Evolutionary conservation across 2,888 invertebrate species (phyloP), one percentile per base, ranked within the genome.

Genomic region (Eueremaeus valkanovi): DNA sequence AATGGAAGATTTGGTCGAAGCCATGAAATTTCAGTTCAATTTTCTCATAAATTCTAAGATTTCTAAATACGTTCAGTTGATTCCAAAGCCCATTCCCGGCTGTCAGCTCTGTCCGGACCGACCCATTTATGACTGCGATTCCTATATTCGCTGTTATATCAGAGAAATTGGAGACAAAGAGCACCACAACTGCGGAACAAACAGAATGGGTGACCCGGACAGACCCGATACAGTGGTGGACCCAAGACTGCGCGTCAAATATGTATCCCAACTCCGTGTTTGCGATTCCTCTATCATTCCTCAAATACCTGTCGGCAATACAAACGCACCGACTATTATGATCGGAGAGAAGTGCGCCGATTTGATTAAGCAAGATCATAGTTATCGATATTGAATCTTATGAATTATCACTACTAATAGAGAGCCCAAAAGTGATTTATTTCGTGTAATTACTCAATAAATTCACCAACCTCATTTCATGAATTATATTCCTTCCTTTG

Each of bases 111-210:
- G 66, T 31, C 1, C 1, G 18, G 40, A 66, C 11, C 8, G 36
- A 40, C 66, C 66, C 40, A n/a, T 66, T 8, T 40, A n/a, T 36
- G 21, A 36, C 29, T 66, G 66, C 24, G 66, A 66, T 40, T 40
- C 36, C 1, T 66, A 66, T 40, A 36, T 66, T 11, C 33, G 33
- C 1, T 66, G 66, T 40, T 40, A 66, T 66, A 66, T 66, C 18
- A 66, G 21, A 40, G n/a, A 66, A 36, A 40, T 66, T 11, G 66
- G 66, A 13, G 40, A 40, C 3, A 36, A 36, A 24, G 40, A 40
- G 6, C 24, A 36, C 13, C 66, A 66, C 11, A 13, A 36, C 1
- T 3, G 0, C 2, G 66, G 66, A 3, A 66, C 36, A 21, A 40
- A 40, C 11, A n/a, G 24, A 36, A 66, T 66, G 66, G 66, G 66